Base-by-base conservation (phyloP, 2,888 invertebrate genomes). In the Meteorus colon region DNA sequence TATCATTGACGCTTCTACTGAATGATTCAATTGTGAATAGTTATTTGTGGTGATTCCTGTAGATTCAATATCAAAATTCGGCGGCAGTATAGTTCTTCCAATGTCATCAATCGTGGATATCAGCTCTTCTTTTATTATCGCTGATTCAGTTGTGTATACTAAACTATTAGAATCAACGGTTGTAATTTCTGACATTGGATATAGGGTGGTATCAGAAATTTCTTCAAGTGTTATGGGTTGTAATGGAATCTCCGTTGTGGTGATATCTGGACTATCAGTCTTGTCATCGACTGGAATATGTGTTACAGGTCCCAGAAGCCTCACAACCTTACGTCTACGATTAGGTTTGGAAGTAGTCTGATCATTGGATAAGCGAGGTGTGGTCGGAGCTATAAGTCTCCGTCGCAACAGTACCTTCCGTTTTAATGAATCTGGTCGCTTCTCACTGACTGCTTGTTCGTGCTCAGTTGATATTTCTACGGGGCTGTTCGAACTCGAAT, bases 241-340 rank as follows among this genome's bases (percentile, higher is more conserved):
- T 0, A 78, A 69, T 27, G 75, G 59, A 16, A 75, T 1, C 8
- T 62, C 27, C 4, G 72, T 78, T 63, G 73, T 78, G 62, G 70
- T 70, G 3, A 10, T 24, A 55, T 37, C 19, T 71, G 51, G 27
- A 66, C n/a, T 34, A 16, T 62, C 14, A 29, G 2, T 31, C 5
- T 1, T 12, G 5, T 24, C 24, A 41, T 34, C n/a, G 1, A 37
- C 10, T 1, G 65, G 10, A 6, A 77, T 77, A 5, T 34, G 16
- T 4, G 70, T 34, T 59, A 80, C 71, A 0, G 85, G 84, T 41
- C 87, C 82, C 37, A 88, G 67, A 10, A 87, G 84, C 78, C 83
- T 84, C 24, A 87, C 77, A 37, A 88, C 77, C 79, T 87, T 88
- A 27, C 85, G 83, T 68, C 83, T 83, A 29, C 85, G 83, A 41